Evolutionary conservation across 35 echinoderm and acorn worm species (phyloP).

Genomic region (Heliocidaris tuberculata): DNA sequence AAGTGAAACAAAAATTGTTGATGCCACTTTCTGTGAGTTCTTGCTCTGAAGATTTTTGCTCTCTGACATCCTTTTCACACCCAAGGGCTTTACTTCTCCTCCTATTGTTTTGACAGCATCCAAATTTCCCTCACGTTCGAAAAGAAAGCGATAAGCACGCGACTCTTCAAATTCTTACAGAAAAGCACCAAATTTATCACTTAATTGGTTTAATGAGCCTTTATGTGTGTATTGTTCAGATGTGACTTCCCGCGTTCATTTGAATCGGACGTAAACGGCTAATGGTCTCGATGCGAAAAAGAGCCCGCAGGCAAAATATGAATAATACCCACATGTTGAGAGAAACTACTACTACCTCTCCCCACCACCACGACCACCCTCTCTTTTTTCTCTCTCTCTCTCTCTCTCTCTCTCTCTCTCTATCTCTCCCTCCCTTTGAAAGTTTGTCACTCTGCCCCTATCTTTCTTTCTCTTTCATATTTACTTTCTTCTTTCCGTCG

Average conservation of each 20-base stretch:
- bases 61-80: not conserved
- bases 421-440: not conserved
- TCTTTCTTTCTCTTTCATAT: not conserved
- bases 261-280: not conserved
- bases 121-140: not conserved
- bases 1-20: not conserved
- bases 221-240: not conserved
- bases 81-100: not conserved
- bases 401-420: not conserved
- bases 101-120: not conserved
- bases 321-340: conserved; percentile 6
- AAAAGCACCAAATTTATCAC: not conserved
- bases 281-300: not conserved
- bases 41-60: not conserved
- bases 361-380: not conserved
- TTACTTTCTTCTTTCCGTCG: not conserved
- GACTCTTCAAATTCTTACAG: not conserved
- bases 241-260: not conserved
- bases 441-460: too few relatives aligned
- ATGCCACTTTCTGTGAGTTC: not conserved
- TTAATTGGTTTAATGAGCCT: conserved; percentile 18
- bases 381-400: not conserved
- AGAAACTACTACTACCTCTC: not conserved
- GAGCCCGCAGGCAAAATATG: not conserved
- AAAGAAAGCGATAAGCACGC: not conserved